Evolutionary conservation across 2,888 invertebrate genomes (phyloP), one percentile per base, ranked within the genome.

Genomic region (Eudemis profundana): DNA sequence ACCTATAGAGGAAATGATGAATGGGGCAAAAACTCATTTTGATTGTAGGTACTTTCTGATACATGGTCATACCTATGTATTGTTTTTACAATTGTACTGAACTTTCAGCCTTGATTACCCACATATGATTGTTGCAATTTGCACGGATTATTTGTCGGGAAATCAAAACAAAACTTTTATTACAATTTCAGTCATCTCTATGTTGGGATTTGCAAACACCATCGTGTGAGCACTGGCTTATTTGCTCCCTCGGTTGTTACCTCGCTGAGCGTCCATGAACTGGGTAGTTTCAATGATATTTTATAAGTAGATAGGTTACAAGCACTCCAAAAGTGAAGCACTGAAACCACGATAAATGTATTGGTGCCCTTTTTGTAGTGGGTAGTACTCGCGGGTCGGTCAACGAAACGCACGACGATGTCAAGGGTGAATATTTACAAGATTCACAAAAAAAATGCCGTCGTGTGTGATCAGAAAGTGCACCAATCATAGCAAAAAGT

Each of bases 1-100:
- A 38, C n/a, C n/a, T n/a, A n/a, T 36, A 57, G 49, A 50, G 40
- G 21, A 64, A 51, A 51, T 38, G 38, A 36, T 44, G n/a, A 56
- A 56, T 42, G 42, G 40, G n/a, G 10, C 23, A 50, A n/a, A 38
- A 44, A 51, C 50, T n/a, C n/a, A 27, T 2, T 36, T 29, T 29
- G 29, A 29, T 27, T 42, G n/a, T n/a, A n/a, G 27, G 27, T 42
- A 29, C 27, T 23, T 56, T 56, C 42, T n/a, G 17, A 56, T 54
- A 54, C 27, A 4, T 12, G 27, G 3, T 15, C 21, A 8, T 21
- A 38, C 10, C 12, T 51, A 5, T n/a, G 1, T 23, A 15, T 23
- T 0, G n/a, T n/a, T 23, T 21, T 53, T 40, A 40, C 23, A 15
- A 40, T 15, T 4, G 23, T 46, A 46, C n/a, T 33, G 10, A 33